A percentile compares a stretch with the other conserved stretches of the same genome.
Conservation (phyloP, 2,113 vertebrate genomes). For the Oriolus oriolus region DNA sequence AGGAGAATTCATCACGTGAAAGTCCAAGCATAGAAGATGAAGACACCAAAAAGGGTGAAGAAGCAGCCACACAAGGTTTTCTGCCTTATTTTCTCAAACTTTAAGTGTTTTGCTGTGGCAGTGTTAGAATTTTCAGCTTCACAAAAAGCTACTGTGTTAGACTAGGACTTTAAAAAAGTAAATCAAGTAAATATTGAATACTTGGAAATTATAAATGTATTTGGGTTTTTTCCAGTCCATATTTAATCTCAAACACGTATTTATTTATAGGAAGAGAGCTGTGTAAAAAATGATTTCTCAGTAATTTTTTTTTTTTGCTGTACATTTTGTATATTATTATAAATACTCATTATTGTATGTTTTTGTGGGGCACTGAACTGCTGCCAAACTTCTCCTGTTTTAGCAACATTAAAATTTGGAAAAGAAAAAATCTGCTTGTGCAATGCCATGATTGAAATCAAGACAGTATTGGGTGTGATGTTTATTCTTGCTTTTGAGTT, state of each 20-base stretch:
- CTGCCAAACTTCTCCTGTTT: background rate
- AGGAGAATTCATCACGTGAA: conserved; percentile 70
- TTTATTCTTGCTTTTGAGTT: background rate
- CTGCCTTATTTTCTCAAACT: conserved; percentile 21
- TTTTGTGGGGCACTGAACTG: background rate
- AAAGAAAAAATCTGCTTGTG: background rate
- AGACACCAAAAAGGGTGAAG: conserved; percentile 72
- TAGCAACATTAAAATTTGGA: background rate
- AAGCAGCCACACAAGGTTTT: conserved; percentile 74
- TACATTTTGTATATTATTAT: background rate
- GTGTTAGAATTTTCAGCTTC: background rate
- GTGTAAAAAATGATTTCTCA: background rate
- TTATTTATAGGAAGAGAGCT: background rate
- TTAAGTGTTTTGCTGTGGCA: background rate
- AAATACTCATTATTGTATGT: background rate
- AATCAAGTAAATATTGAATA: background rate
- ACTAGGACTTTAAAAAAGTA: background rate
- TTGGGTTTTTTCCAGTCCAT: background rate
- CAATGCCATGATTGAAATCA: background rate
- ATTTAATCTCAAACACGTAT: background rate
- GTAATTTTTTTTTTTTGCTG: background rate
- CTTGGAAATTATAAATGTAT: background rate
- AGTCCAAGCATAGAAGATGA: conserved; percentile 79
- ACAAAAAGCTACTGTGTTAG: background rate
- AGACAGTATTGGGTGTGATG: background rate